A percentile compares a stretch with the other conserved stretches of the same genome.
Evolutionary conservation across 2,888 invertebrate genomes (phyloP).

Genomic region (Cheilosia vulpina): DNA sequence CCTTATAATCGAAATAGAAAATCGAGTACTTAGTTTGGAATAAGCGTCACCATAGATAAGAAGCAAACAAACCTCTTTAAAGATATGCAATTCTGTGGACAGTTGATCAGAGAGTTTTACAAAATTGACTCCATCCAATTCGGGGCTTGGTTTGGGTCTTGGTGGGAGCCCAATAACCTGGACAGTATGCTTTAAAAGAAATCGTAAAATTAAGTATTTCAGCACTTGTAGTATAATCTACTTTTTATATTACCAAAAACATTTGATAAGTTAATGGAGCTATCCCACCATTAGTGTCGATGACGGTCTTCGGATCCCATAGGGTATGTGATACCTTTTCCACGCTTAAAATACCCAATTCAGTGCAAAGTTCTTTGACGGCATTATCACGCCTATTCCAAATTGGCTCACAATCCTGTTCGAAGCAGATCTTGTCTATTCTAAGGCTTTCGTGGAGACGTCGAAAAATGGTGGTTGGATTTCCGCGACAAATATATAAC

Average conservation of each 20-base stretch:
- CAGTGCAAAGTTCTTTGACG: slow-evolving; percentile 85
- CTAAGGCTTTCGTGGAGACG: slow-evolving; percentile 86
- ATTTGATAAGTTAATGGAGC: slow-evolving; percentile 89
- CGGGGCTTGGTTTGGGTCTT: slow-evolving; percentile 84
- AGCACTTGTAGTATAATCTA: not conserved
- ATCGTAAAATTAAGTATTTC: not conserved
- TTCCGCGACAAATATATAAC: slow-evolving; percentile 86
- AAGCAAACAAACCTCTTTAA: slow-evolving; percentile 82
- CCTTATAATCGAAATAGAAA: slow-evolving; percentile 77
- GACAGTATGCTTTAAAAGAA: slow-evolving; percentile 85
- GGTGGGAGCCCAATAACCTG: slow-evolving; percentile 86
- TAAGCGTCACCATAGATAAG: not conserved
- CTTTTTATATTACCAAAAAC: slow-evolving; percentile 85
- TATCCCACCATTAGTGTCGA: slow-evolving; percentile 88
- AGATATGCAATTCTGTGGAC: slow-evolving; percentile 84
- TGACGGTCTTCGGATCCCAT: slow-evolving; percentile 88
- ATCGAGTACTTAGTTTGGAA: not conserved
- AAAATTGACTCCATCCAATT: slow-evolving; percentile 84
- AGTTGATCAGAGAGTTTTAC: slow-evolving; percentile 84
- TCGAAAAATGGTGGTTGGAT: slow-evolving; percentile 85
- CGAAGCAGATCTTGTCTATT: slow-evolving; percentile 85
- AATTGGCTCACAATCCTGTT: slow-evolving; percentile 89
- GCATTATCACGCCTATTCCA: slow-evolving; percentile 87
- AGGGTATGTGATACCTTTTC: slow-evolving; percentile 89
- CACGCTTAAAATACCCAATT: slow-evolving; percentile 85